Percentiles rank a stretch among this genome's conserved stretches.
Evolutionary conservation across 2,888 invertebrate genomes (phyloP).

Genomic region (Platycheirus albimanus): DNA sequence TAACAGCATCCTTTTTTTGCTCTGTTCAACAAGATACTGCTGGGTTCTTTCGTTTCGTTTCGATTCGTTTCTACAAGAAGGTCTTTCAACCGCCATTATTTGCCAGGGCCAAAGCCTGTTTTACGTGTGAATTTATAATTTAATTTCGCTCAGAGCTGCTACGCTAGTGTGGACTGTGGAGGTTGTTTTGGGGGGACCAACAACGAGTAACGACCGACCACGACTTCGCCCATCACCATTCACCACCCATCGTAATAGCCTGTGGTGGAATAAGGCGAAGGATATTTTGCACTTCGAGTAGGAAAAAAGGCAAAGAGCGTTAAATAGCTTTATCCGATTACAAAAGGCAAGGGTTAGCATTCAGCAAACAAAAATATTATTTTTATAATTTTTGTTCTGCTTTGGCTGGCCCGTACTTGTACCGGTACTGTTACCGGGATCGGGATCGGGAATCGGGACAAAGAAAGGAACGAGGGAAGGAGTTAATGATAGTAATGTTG

Average conservation of each 20-base stretch:
- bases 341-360: slow-evolving; percentile 70
- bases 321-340: slow-evolving; percentile 70
- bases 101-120: too few species aligned
- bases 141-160: slow-evolving; percentile 53
- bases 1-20: slow-evolving; percentile 28
- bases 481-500: slow-evolving; percentile 67
- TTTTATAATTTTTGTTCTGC: slow-evolving; percentile 57
- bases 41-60: neutral
- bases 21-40: slow-evolving; percentile 12
- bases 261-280: slow-evolving; percentile 28
- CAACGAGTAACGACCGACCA: too few species aligned
- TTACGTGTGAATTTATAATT: slow-evolving; percentile 61
- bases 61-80: slow-evolving; percentile 24
- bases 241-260: slow-evolving; percentile 42
- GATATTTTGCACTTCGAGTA: slow-evolving; percentile 67
- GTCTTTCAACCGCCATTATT: slow-evolving; percentile 16
- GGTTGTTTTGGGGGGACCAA: slow-evolving; percentile 23
- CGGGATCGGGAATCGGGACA: too few species aligned
- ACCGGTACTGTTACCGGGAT: neutral
- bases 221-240: neutral
- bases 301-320: slow-evolving; percentile 62
- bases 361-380: slow-evolving; percentile 66
- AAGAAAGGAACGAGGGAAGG: neutral
- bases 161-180: slow-evolving; percentile 18
- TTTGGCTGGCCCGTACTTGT: neutral